Conservation (phyloP, 1,140 invertebrate genomes). For the Meloidogyne chitwoodi region DNA sequence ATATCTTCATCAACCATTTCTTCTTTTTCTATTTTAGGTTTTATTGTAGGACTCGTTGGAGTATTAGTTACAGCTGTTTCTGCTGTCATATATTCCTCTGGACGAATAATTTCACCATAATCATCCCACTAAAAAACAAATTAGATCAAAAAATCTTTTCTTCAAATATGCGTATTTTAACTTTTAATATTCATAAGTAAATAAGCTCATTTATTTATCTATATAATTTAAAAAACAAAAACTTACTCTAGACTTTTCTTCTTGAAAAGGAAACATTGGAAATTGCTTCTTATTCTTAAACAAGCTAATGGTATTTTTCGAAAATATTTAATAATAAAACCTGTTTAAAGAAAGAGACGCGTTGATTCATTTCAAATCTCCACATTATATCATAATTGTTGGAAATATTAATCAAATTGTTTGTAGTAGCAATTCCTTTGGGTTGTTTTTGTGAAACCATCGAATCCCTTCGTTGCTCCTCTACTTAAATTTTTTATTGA, state of each 20-base stretch:
- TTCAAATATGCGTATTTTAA: no score
- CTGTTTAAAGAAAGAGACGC: constrained; percentile 58
- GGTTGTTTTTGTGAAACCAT: not conserved
- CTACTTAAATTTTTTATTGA: not conserved
- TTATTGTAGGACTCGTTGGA: constrained; percentile 28
- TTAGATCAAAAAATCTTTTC: no score
- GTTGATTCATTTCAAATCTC: constrained; percentile 41
- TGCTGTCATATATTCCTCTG: constrained; percentile 55
- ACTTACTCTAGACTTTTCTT: constrained; percentile 85
- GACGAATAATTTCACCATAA: constrained; percentile 57
- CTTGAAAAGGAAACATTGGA: constrained; percentile 90
- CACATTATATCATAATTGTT: constrained; percentile 47
- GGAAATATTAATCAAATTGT: constrained; percentile 14
- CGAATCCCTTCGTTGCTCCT: not conserved
- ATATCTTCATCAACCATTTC: constrained; percentile 32
- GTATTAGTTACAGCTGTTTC: constrained; percentile 24
- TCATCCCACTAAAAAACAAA: constrained; percentile 56
- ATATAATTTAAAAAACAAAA: constrained; percentile 63
- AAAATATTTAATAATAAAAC: constrained; percentile 93
- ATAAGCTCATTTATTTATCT: no score
- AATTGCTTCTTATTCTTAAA: constrained; percentile 87
- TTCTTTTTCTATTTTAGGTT: constrained; percentile 17
- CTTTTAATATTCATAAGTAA: no score
- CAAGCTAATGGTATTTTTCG: constrained; percentile 68
- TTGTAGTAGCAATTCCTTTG: not conserved